Evolutionary conservation across 2,797 vertebrate genomes (phyloP).

Genomic region (Coccyzus lansbergi): DNA sequence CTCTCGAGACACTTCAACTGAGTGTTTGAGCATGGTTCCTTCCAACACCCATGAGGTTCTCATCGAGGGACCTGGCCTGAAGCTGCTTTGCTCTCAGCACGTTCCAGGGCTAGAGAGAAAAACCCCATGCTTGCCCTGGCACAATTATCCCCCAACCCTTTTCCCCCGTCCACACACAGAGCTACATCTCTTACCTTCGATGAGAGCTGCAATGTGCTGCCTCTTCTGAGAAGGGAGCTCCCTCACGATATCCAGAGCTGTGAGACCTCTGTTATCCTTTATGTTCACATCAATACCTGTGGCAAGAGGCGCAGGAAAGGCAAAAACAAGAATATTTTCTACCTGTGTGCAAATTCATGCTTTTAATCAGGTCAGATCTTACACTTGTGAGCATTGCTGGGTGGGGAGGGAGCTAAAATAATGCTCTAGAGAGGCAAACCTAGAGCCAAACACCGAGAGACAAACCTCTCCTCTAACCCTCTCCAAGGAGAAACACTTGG

Average conservation of each 20-base stretch:
- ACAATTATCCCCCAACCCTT: background rate
- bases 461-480: background rate
- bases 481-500: background rate
- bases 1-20: background rate
- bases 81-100: background rate
- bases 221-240: slow-evolving; percentile 97
- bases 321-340: slow-evolving; percentile 3
- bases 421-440: background rate
- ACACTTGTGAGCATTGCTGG: background rate
- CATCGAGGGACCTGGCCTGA: background rate
- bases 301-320: background rate
- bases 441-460: background rate
- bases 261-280: slow-evolving; percentile 88
- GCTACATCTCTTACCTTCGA: slow-evolving; percentile 81
- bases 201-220: slow-evolving; percentile 90
- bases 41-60: background rate
- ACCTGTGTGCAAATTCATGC: background rate
- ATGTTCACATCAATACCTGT: slow-evolving; percentile 93
- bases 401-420: background rate
- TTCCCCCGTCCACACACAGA: background rate
- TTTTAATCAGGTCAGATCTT: background rate
- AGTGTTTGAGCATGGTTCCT: accelerated
- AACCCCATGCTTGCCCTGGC: background rate
- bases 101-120: background rate
- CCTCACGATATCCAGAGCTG: slow-evolving; percentile 92